Evolutionary conservation across 92 coral and sea anemone genomes (phyloP).

Genomic region (Porites evermanni): DNA sequence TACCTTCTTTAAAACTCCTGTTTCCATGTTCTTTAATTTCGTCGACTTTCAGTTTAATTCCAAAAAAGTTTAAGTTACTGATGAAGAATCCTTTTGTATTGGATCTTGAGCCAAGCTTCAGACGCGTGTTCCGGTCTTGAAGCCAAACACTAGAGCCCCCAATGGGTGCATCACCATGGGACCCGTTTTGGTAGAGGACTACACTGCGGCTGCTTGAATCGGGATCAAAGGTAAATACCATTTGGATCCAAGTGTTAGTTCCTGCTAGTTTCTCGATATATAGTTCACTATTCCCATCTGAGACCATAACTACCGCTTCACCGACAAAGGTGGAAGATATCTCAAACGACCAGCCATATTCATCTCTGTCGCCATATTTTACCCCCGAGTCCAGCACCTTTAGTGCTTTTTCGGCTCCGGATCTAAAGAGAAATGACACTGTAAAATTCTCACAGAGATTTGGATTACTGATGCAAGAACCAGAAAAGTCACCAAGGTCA

Average conservation of each 20-base stretch:
- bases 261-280: neutral
- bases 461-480: slow-evolving; percentile 20
- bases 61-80: neutral
- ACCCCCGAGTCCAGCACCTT: slow-evolving; percentile 10
- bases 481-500: slow-evolving; percentile 25
- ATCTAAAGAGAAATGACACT: slow-evolving; percentile 18
- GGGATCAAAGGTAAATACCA: slow-evolving; percentile 7
- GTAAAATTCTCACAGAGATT: slow-evolving; percentile 11
- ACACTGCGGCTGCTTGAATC: neutral
- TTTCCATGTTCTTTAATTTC: neutral
- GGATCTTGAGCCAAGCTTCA: neutral
- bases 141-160: neutral
- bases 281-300: neutral
- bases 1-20: slow-evolving; percentile 5
- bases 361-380: neutral
- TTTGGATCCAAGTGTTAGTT: neutral
- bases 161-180: neutral
- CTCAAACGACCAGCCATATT: slow-evolving; percentile 10
- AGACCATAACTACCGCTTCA: neutral
- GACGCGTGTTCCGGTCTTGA: slow-evolving; percentile 11
- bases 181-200: slow-evolving; percentile 5
- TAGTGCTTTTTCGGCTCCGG: neutral
- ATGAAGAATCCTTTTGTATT: neutral
- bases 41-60: neutral
- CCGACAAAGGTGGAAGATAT: neutral